These are phyloP conservation scores for Tachycineta bicolor DNA, from an alignment of 2,113 vertebrate genomes.

Conservation along the genomic window DNA sequence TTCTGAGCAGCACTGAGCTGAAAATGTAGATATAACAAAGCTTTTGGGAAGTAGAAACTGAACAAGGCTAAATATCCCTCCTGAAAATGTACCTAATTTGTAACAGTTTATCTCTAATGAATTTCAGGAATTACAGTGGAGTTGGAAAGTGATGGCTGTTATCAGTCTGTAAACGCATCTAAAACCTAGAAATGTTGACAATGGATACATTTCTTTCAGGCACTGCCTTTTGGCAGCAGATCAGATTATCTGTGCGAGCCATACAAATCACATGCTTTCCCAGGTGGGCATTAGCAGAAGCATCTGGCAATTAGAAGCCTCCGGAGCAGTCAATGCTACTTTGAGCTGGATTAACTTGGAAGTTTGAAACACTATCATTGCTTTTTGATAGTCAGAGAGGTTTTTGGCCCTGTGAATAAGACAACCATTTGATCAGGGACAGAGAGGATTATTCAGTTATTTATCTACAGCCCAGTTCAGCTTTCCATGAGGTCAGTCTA, in stretches of 20 bases:
- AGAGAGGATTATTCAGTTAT: constrained; percentile 69
- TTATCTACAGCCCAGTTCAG: constrained; percentile 26
- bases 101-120: not conserved
- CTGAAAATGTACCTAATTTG: not conserved
- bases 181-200: constrained; percentile 20
- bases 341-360: constrained; percentile 71
- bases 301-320: constrained; percentile 73
- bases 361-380: constrained; percentile 51
- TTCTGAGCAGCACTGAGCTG: not conserved
- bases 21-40: not conserved
- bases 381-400: constrained; percentile 47
- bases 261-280: constrained; percentile 17
- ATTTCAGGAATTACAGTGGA: not conserved
- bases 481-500: constrained; percentile 21
- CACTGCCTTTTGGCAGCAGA: constrained; percentile 23
- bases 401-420: constrained; percentile 64
- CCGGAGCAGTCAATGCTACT: constrained; percentile 62
- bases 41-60: not conserved
- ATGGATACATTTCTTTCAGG: not conserved
- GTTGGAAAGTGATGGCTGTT: not conserved
- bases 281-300: constrained; percentile 51
- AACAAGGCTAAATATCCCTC: not conserved
- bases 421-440: constrained; percentile 2
- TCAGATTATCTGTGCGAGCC: constrained; percentile 1
- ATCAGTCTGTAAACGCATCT: not conserved